Percentiles rank a stretch among this genome's conserved stretches.
phyloP scores from a whole-genome alignment of 2,113 vertebrate genomes.

The Tetraodon nigroviridis region DNA sequence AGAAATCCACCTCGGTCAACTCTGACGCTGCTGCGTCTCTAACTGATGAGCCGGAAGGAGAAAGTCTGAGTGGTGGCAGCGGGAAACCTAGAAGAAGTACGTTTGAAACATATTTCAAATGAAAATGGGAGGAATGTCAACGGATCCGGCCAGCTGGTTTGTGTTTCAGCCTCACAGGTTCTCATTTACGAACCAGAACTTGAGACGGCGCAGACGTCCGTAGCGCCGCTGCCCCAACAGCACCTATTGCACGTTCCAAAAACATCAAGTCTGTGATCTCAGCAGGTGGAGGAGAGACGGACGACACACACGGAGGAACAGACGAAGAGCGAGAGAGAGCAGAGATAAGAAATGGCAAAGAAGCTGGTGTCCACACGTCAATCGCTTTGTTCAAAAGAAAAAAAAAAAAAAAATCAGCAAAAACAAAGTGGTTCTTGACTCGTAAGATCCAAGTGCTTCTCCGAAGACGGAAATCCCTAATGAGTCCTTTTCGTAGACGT shows the following conservation, averaged over 20 bases:
- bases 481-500: neutral
- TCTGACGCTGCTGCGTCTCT: neutral
- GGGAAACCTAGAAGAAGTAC: conserved; percentile 4
- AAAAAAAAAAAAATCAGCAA: conserved; percentile 1
- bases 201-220: neutral
- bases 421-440: neutral
- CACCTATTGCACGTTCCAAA: conserved; percentile 32
- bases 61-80: conserved; percentile 2
- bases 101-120: neutral
- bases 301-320: neutral
- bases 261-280: conserved; percentile 10
- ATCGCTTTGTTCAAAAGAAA: neutral
- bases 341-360: neutral
- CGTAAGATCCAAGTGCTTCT: conserved; percentile 37
- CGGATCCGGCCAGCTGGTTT: too few relatives aligned
- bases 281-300: conserved; percentile 14
- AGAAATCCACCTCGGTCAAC: conserved; percentile 8
- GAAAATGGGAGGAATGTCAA: too few relatives aligned
- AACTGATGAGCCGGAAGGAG: conserved; percentile 2
- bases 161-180: too few relatives aligned
- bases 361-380: neutral
- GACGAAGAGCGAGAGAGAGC: neutral
- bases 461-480: conserved; percentile 6
- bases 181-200: too few relatives aligned
- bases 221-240: conserved; percentile 31